Base-by-base conservation (phyloP, 2,113 vertebrate species). In the Microtus richardsoni region DNA sequence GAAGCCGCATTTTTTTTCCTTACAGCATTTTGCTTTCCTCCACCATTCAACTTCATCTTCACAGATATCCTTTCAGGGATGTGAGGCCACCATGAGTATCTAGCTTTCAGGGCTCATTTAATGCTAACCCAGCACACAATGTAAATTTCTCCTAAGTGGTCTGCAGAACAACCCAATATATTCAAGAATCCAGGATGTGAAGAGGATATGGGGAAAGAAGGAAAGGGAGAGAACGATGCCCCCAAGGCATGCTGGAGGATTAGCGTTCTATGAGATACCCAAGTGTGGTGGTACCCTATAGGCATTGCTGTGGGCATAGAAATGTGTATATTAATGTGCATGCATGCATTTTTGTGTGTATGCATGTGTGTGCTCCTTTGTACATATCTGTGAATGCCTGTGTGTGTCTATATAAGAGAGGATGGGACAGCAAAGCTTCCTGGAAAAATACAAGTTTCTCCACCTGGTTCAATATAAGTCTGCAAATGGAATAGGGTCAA, bases 51-150 rank as follows among this genome's bases (percentile, higher is more conserved):
- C 26, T 58, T 62, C 66, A 41, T 88, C 92, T 82, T 91, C 70
- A 75, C 30, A 74, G 17, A 89, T 1, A 49, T 66, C 85, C 24
- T 88, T 85, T 58, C 24, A 70, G 94, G 24, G 84, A 64, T 33
- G n/a, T 39, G 47, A 41, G n/a, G 62, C 39, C 71, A 47, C 16
- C 33, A 22, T 5, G 19, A 54, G 47, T 10, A 33, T 39, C 60
- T 21, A 24, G 74, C 85, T 77, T 82, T 92, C 64, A 85, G 87
- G 77, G n/a, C 44, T 94, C 79, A 70, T 54, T 83, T 54, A 96
- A 49, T 47, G 39, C 62, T 52, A 30, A 62, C 49, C 88, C 26
- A 83, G n/a, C 49, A 84, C 88, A 87, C 74, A 68, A 79, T 64
- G 68, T 26, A 47, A 78, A 60, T 87, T 36, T 91, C 71, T 68